These are phyloP conservation scores for Leptinotarsa undecemlineata DNA, from an alignment of 1,140 invertebrate species.

Conservation along the genomic window DNA sequence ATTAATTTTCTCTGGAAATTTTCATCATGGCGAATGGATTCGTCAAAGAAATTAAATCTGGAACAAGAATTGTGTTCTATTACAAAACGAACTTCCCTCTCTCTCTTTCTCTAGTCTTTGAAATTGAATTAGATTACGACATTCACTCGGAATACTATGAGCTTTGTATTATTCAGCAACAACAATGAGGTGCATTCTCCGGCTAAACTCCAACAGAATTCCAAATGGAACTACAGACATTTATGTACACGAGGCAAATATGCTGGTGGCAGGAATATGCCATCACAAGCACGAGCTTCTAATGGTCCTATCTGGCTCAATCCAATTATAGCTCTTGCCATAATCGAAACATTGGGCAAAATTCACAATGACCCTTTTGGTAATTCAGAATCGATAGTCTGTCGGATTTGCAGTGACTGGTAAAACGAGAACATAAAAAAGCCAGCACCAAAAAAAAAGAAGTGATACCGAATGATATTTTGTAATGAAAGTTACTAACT, in stretches of 20 bases:
- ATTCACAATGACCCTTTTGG: not conserved
- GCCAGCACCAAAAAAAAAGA: too few species aligned
- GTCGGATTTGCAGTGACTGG: not conserved
- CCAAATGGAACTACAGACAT: too few species aligned
- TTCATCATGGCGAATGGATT: too few species aligned
- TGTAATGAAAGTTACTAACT: too few species aligned
- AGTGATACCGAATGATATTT: too few species aligned
- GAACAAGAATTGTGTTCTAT: too few species aligned
- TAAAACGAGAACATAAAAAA: not conserved
- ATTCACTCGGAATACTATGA: not conserved
- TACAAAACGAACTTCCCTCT: not conserved
- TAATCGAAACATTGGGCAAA: constrained; percentile 1
- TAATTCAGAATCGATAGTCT: not conserved
- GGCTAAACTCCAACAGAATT: too few species aligned
- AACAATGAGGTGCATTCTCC: not conserved
- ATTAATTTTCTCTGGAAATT: too few species aligned
- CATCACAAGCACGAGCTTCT: not conserved
- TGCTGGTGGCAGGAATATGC: not conserved
- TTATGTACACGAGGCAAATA: not conserved
- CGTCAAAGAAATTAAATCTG: too few species aligned
- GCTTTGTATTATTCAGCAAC: constrained; percentile 2
- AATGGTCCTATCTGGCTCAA: constrained; percentile 5
- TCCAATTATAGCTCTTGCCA: not conserved
- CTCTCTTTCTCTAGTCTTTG: not conserved
- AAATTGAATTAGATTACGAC: not conserved